phyloP scores from a whole-genome alignment of 2,797 vertebrate genomes.

The Myripristis murdjan region DNA sequence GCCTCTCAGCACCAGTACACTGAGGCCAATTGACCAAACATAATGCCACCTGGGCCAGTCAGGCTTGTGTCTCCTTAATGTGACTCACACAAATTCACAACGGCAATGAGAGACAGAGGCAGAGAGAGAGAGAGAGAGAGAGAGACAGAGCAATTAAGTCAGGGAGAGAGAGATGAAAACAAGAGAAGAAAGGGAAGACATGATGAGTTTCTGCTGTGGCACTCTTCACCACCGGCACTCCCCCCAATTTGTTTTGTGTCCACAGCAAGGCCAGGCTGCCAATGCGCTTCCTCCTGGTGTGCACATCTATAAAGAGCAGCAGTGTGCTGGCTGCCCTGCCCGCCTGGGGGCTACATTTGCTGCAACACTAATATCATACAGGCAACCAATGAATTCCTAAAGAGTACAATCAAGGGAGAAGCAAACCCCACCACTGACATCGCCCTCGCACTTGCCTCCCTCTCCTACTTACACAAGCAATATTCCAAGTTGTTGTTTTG shows the following conservation, averaged over 20 bases:
- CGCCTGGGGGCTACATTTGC: slow-evolving; percentile 76
- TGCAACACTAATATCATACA: slow-evolving; percentile 80
- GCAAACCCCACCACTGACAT: slow-evolving; percentile 66
- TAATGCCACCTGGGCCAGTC: slow-evolving; percentile 26
- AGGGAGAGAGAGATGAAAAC: slow-evolving; percentile 46
- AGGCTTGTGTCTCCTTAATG: slow-evolving; percentile 60
- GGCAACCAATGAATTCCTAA: slow-evolving; percentile 81
- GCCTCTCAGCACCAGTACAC: slow-evolving; percentile 36
- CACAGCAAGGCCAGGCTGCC: slow-evolving; percentile 40
- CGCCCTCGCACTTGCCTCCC: slow-evolving; percentile 66
- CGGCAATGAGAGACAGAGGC: neutral
- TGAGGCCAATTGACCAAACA: slow-evolving; percentile 53
- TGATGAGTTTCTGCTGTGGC: slow-evolving; percentile 29
- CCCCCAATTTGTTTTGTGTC: slow-evolving; percentile 59
- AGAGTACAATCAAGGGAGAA: slow-evolving; percentile 80
- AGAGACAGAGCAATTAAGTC: slow-evolving; percentile 53
- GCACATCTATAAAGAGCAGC: slow-evolving; percentile 70
- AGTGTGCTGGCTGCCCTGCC: slow-evolving; percentile 43
- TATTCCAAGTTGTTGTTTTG: slow-evolving; percentile 83
- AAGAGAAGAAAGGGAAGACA: slow-evolving; percentile 32
- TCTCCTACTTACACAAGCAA: slow-evolving; percentile 75
- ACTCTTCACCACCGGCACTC: slow-evolving; percentile 29
- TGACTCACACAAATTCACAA: slow-evolving; percentile 53
- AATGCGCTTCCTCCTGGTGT: slow-evolving; percentile 55
- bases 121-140: neutral